Conservation (phyloP, 2,113 vertebrate species). For the Erythrolamprus reginae region DNA sequence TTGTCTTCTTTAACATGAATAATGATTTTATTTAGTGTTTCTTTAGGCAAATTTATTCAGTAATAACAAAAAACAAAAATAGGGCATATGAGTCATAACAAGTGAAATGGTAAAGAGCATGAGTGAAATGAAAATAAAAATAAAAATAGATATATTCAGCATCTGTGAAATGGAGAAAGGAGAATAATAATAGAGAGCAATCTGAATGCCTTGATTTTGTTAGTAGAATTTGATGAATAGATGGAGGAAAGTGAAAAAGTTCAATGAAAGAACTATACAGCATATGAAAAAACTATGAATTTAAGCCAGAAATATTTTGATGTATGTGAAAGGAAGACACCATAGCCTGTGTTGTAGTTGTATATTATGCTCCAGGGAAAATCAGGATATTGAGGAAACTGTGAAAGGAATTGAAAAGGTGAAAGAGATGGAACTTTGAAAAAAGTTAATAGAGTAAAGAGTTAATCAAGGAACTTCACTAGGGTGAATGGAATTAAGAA, state of each 20-base stretch:
- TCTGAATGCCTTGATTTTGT: background rate
- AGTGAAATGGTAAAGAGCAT: background rate
- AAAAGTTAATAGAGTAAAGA: background rate
- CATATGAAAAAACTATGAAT: background rate
- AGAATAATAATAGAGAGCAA: background rate
- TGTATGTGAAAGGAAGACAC: background rate
- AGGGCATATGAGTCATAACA: slow-evolving; percentile 11
- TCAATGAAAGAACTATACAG: background rate
- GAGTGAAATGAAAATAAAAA: background rate
- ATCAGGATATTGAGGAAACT: background rate
- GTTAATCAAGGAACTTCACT: background rate
- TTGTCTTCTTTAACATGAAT: slow-evolving; percentile 18
- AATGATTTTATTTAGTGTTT: slow-evolving; percentile 17
- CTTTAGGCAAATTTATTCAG: slow-evolving; percentile 25
- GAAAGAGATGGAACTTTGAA: background rate
- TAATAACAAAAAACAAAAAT: slow-evolving; percentile 24
- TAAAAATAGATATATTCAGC: background rate
- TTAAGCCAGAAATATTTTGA: background rate
- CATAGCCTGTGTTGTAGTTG: background rate
- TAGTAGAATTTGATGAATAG: background rate
- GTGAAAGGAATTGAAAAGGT: background rate
- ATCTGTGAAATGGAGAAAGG: background rate
- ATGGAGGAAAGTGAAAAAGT: background rate
- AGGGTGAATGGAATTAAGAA: background rate
- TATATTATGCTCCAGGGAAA: background rate